Base-by-base conservation (phyloP, 2,113 vertebrate species). In the Periophthalmodon schlosseri region DNA sequence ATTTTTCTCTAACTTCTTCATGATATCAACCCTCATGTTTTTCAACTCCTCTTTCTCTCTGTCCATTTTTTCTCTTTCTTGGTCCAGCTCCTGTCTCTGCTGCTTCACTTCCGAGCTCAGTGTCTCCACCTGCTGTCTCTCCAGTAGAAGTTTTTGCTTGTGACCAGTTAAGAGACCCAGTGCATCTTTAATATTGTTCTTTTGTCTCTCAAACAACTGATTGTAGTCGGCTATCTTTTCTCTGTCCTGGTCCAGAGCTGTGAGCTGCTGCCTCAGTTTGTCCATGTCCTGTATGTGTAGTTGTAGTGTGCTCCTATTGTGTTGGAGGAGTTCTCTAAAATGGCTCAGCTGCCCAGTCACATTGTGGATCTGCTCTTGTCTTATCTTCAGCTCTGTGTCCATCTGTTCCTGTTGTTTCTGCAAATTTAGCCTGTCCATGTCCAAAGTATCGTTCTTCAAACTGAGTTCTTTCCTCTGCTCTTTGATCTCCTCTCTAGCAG, bases 401-500 rank as follows among this genome's bases (percentile, higher is more conserved):
- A 44, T 73, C 61, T 36, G 52, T 34, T 78, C 33, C 50, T 11
- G 16, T 63, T 72, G 60, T 15, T 64, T 70, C 3, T 54, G 36
- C 57, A 70, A 14, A 21, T 7, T 54, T 24, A 14, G 8, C 39
- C 23, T 77, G 7, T 80, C 70, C 54, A 15, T 74, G 10, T 72
- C 71, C 1, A 44, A 1, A 5, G 73, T 67, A 16, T 1, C 23
- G 15, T 68, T 72, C 15, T 80, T 23, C 18, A 72, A 36, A 34
- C 44, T 66, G 28, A 85, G 0, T 13, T 85, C 58, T 13, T 61
- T 46, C 69, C 58, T 83, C 6, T 83, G 73, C 47, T 24, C 56
- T n/a, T 2, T 36, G 2, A 82, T 49, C 12, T 9, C 67, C 7
- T 70, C 71, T 33, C 63, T 69, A 18, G 72, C 21, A 15, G 49